Conservation (phyloP, 2,888 invertebrate species). For the Emmelina monodactyla region DNA sequence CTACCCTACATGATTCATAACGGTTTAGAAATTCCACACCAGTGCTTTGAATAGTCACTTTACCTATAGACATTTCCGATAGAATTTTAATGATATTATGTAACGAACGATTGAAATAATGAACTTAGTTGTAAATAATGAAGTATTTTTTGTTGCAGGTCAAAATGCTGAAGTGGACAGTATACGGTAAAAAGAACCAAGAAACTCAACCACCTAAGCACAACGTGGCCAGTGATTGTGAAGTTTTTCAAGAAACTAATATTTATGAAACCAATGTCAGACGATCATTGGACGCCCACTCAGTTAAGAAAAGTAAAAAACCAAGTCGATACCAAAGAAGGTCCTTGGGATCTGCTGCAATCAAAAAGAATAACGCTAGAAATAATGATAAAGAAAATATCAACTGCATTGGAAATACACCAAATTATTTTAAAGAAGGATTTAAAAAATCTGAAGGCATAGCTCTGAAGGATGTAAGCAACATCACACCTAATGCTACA, state of each 20-base stretch:
- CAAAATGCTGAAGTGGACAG: conserved; percentile 71
- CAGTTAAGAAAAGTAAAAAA: conserved; percentile 51
- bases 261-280: conserved; percentile 29
- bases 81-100: too few relatives aligned
- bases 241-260: conserved; percentile 17
- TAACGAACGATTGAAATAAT: too few relatives aligned
- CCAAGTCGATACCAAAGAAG: conserved; percentile 55
- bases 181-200: conserved; percentile 55
- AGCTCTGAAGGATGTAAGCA: conserved; percentile 68
- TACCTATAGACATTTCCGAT: too few relatives aligned
- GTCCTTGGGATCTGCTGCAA: conserved; percentile 41
- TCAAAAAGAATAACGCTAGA: conserved; percentile 38
- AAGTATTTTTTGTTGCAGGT: conserved; percentile 47
- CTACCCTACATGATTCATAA: too few relatives aligned
- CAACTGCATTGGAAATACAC: conserved; percentile 62
- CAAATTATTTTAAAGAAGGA: conserved; percentile 68
- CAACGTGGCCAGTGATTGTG: conserved; percentile 23
- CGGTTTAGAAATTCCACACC: too few relatives aligned
- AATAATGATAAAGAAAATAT: conserved; percentile 53
- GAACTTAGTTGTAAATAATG: too few relatives aligned
- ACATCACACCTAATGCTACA: conserved; percentile 63
- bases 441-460: conserved; percentile 55
- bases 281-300: conserved; percentile 46
- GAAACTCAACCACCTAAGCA: conserved; percentile 28
- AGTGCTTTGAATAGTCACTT: too few relatives aligned